Evolutionary conservation across 2,888 invertebrate species (phyloP), one percentile per base, ranked within the genome.

Genomic region (Oligia fasciuncula): DNA sequence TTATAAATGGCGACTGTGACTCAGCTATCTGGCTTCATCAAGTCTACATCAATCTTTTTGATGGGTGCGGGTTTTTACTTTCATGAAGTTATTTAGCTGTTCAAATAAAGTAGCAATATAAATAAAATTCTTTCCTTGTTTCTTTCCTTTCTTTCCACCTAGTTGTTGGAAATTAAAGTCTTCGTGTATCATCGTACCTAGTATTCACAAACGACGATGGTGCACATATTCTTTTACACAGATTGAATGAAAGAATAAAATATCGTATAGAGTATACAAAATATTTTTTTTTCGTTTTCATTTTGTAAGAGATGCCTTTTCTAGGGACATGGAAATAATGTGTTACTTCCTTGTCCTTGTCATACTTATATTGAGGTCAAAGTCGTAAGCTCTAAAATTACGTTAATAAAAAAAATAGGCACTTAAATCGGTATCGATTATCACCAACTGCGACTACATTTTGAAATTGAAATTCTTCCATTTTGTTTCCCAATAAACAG

Each of bases 11-110:
- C 83, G 88, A 70, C 77, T 81, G 77, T 91, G 90, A 91, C 87
- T 88, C 88, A 83, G 89, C 89, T 83, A 81, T 87, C 84, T 88
- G 73, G 81, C 83, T 90, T 89, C 87, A 90, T 89, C 88, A 88
- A 86, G 84, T 83, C 80, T 79, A 86, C 87, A 90, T 90, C 90
- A 90, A 91, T 90, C 88, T 88, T 91, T 88, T 87, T 84, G 76
- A 77, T 77, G 67, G 72, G 75, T 60, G 73, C 60, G 54, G 72
- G 67, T 83, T 77, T 79, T 84, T 77, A 80, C 80, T 84, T 73
- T 76, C 77, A 77, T 79, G 73, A 87, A 80, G 65, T 84, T 84
- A 67, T 86, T 76, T 83, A 60, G n/a, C 57, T 60, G 67, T 78
- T 68, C 40, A 49, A 85, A 54, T 66, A 62, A 62, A 79, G 65